A percentile compares a stretch with the other conserved stretches of the same genome.
phyloP scores from a whole-genome alignment of 2,797 vertebrate species.

The Myiotriccus ornatus region DNA sequence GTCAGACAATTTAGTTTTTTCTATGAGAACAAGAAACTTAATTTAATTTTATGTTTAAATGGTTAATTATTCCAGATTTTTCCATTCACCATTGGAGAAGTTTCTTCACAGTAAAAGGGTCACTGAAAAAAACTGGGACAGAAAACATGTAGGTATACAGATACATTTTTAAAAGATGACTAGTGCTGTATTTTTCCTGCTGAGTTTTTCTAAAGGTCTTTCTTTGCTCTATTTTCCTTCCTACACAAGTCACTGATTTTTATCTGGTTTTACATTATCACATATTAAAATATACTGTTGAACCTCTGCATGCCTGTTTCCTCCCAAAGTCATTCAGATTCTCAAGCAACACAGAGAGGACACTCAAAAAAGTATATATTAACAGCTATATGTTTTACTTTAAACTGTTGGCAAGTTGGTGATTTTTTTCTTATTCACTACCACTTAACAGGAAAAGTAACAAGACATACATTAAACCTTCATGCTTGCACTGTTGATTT shows the following conservation, averaged over 20 bases:
- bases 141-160: not conserved
- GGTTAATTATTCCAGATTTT: not conserved
- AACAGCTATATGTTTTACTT: not conserved
- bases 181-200: not conserved
- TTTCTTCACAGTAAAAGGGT: not conserved
- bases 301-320: not conserved
- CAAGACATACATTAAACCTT: not conserved
- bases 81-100: not conserved
- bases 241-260: not conserved
- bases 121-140: not conserved
- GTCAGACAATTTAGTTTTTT: not conserved
- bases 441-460: not conserved
- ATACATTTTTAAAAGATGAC: not conserved
- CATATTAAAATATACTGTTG: not conserved
- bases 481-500: not conserved
- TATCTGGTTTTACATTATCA: conserved; percentile 2
- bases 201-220: not conserved
- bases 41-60: not conserved
- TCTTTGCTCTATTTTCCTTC: not conserved
- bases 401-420: not conserved
- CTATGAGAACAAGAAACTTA: not conserved
- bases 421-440: not conserved
- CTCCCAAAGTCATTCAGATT: not conserved
- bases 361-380: not conserved
- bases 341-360: not conserved